Conservation (phyloP, 2,888 invertebrate species). For the Stenoptilia bipunctidactyla region DNA sequence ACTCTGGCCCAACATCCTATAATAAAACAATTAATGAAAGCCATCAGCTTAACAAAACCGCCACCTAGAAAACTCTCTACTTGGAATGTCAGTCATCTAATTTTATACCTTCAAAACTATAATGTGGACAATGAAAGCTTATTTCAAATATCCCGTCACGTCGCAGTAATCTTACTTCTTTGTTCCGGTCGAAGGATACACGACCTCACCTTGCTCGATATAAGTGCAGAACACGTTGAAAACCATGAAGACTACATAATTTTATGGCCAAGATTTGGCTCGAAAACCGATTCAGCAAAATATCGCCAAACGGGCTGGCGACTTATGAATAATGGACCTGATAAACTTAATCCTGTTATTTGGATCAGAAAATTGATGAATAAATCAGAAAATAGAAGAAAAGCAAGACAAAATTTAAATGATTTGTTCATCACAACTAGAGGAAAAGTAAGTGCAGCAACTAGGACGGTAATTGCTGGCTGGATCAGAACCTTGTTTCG, state of each 20-base stretch:
- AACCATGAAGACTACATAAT: background rate
- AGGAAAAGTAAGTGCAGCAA: slow-evolving; percentile 13
- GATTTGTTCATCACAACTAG: slow-evolving; percentile 14
- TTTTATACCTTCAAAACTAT: background rate
- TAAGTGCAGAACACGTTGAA: slow-evolving; percentile 1
- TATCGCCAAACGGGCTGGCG: slow-evolving; percentile 8
- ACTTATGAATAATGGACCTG: background rate
- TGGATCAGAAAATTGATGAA: slow-evolving; percentile 10
- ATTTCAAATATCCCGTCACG: slow-evolving; percentile 5
- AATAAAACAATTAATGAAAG: slow-evolving; percentile 4
- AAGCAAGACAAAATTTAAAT: background rate
- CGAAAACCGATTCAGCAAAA: slow-evolving; percentile 1
- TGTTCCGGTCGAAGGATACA: slow-evolving; percentile 8
- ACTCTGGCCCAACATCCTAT: slow-evolving; percentile 1
- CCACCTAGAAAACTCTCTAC: background rate
- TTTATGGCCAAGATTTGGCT: slow-evolving; percentile 12
- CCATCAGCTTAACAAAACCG: slow-evolving; percentile 1
- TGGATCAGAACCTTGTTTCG: slow-evolving; percentile 13
- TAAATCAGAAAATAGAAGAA: slow-evolving; percentile 6
- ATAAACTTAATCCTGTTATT: slow-evolving; percentile 8
- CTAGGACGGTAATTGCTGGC: slow-evolving; percentile 15
- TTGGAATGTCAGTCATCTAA: slow-evolving; percentile 1
- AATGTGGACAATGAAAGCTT: slow-evolving; percentile 1
- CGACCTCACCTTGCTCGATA: slow-evolving; percentile 6
- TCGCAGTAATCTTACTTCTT: slow-evolving; percentile 5